A percentile compares a stretch with the other conserved stretches of the same genome.
Conservation (phyloP, 2,888 invertebrate genomes). For the Lamellibrachia columna region DNA sequence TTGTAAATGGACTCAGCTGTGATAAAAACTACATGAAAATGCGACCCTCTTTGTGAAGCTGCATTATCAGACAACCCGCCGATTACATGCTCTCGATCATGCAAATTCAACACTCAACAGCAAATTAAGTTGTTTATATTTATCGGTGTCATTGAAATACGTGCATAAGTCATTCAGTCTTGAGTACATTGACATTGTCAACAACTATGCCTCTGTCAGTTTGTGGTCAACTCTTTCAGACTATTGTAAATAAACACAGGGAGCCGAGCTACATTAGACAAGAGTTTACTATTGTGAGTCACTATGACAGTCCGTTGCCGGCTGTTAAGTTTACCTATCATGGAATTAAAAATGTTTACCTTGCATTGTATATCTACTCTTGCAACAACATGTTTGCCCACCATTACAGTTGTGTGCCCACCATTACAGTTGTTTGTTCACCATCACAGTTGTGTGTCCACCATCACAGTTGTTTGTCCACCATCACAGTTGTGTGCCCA, state of each 20-base stretch:
- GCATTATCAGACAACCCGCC: background rate
- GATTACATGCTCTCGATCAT: background rate
- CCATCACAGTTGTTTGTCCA: too few species aligned
- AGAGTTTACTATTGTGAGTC: background rate
- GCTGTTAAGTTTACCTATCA: too few species aligned
- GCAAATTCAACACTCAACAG: background rate
- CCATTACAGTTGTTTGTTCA: background rate
- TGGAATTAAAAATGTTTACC: too few species aligned
- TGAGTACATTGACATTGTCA: background rate
- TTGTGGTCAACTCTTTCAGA: background rate
- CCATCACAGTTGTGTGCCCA: too few species aligned
- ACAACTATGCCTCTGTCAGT: background rate
- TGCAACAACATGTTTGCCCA: background rate
- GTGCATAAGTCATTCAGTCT: background rate
- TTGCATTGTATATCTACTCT: background rate
- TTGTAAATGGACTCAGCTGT: background rate
- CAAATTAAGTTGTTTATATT: conserved; percentile 6
- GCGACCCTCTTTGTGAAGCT: background rate
- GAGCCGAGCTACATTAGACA: background rate
- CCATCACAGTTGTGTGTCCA: background rate
- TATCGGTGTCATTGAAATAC: background rate
- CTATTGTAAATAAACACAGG: background rate
- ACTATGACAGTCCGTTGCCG: too few species aligned
- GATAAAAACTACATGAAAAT: background rate
- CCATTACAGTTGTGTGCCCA: background rate